Base-by-base conservation (phyloP, 2,113 vertebrate genomes). In the Leucosticte australis region DNA sequence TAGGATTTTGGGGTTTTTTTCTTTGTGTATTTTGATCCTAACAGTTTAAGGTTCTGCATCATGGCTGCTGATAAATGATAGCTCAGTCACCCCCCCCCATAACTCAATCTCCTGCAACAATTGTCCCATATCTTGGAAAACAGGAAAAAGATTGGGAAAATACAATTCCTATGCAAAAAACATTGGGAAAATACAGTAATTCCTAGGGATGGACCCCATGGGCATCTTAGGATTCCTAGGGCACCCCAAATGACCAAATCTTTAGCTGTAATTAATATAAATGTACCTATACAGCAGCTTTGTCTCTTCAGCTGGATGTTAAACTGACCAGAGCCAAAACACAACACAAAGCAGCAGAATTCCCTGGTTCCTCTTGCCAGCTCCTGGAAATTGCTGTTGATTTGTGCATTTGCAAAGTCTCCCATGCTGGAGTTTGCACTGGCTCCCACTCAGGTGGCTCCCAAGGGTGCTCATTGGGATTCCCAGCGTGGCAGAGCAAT, bases 201-300 rank as follows among this genome's bases (percentile, higher is more conserved):
- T 52, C 50, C 24, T 2, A 44, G 19, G 35, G 46, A 71, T 42
- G 19, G 11, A 28, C 6, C 42, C 21, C 28, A 20, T 6, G 3
- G 15, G 41, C 21, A 47, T 27, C 7, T 27, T 9, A 14, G 23
- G 35, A 28, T 28, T 27, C 55, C 37, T 10, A 31, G 16, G 22
- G 8, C 27, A 39, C 42, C 24, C 16, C 35, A 50, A 53, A 37
- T 20, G 55, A 44, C 7, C 67, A 17, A 1, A 64, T 30, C 17
- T 59, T 70, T 5, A 18, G 4, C 6, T 30, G 4, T 21, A 3
- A 89, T 65, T 68, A 28, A 0, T 41, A 19, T 4, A 42, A 16
- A 15, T 1, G 3, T 7, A 17, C 30, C 24, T 10, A 13, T 0
- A 31, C 9, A 78, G 10, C 16, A 71, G 13, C n/a, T 68, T 33